These are phyloP conservation scores for Liparis tanakae DNA, from an alignment of 2,797 vertebrate genomes.

Conservation along the genomic window DNA sequence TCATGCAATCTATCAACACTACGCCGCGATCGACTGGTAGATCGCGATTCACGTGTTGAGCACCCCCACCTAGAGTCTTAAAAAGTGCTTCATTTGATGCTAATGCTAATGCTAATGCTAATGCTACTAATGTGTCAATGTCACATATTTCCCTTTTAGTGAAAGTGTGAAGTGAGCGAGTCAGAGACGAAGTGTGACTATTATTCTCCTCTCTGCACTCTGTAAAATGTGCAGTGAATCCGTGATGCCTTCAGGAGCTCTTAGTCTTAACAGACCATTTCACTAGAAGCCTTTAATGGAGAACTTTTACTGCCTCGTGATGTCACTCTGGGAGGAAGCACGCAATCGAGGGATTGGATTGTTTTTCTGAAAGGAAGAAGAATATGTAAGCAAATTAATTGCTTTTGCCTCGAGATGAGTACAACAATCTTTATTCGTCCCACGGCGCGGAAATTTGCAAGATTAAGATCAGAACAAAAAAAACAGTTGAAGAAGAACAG, in stretches of 20 bases:
- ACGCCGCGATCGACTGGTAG: no score
- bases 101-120: background rate
- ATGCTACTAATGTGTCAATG: constrained; percentile 3
- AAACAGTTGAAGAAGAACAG: no score
- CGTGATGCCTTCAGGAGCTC: constrained; percentile 10
- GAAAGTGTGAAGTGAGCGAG: background rate
- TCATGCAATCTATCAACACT: no score
- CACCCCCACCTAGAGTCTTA: no score
- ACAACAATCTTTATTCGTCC: no score
- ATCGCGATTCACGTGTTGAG: no score
- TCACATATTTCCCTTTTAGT: background rate
- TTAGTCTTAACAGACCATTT: constrained; percentile 24
- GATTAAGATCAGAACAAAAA: no score
- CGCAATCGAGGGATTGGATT: background rate
- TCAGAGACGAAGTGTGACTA: background rate
- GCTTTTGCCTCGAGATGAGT: background rate
- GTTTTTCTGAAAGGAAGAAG: background rate
- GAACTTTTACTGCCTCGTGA: constrained; percentile 8
- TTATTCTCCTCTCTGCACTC: background rate
- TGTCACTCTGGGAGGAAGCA: background rate
- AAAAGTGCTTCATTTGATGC: background rate
- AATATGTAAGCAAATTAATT: background rate
- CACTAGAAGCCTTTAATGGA: constrained; percentile 19
- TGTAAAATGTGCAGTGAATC: constrained; percentile 29
- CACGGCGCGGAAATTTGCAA: no score